These are phyloP conservation scores for Atopsyche davidsoni DNA, from an alignment of 1,140 invertebrate genomes.

Conservation along the genomic window DNA sequence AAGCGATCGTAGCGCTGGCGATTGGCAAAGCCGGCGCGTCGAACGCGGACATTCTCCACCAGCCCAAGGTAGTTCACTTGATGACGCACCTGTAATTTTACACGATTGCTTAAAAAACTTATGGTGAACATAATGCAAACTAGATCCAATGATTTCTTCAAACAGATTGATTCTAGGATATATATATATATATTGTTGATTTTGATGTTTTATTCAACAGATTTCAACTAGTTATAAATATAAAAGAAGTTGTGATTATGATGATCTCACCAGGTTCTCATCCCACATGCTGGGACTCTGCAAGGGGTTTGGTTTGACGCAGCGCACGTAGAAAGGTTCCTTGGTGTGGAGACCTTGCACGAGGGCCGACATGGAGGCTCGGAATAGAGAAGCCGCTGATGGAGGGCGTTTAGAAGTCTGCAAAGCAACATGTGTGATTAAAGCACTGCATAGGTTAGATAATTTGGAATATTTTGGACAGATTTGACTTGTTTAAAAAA, in stretches of 20 bases:
- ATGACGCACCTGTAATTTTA: conserved; percentile 63
- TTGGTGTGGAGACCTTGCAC: conserved; percentile 85
- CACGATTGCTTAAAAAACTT: background rate
- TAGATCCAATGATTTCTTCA: too few species aligned
- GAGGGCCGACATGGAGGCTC: conserved; percentile 87
- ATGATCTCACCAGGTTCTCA: conserved; percentile 54
- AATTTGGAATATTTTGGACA: too few species aligned
- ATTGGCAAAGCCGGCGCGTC: conserved; percentile 89
- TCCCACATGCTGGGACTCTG: conserved; percentile 82
- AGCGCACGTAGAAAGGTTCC: conserved; percentile 95
- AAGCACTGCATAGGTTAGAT: too few species aligned
- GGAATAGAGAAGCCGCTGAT: conserved; percentile 90
- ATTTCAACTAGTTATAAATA: too few species aligned
- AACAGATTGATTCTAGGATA: too few species aligned
- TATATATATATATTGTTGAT: too few species aligned
- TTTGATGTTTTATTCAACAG: too few species aligned
- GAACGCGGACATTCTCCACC: conserved; percentile 88
- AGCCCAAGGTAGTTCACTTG: conserved; percentile 88
- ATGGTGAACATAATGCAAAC: too few species aligned
- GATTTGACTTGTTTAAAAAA: too few species aligned
- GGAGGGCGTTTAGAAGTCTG: conserved; percentile 89
- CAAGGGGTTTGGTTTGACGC: conserved; percentile 91
- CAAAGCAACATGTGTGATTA: conserved; percentile 33
- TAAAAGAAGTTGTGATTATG: too few species aligned
- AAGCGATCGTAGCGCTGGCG: conserved; percentile 86